A percentile compares a stretch with the other conserved stretches of the same genome.
phyloP scores from a whole-genome alignment of 2,113 vertebrate genomes.

The Paedocypris sp. region DNA sequence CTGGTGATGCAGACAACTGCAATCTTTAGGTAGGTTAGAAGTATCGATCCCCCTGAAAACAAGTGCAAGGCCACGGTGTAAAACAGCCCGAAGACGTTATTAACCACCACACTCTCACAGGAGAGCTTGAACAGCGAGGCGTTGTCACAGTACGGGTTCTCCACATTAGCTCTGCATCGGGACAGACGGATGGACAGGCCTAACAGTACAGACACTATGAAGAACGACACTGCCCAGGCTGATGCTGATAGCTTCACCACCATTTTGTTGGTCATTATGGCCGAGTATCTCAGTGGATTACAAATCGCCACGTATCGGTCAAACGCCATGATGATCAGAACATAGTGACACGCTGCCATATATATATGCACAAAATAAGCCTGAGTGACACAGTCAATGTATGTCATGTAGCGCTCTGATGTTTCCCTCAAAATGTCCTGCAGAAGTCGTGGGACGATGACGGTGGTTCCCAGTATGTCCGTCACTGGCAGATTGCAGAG shows the following conservation, averaged over 20 bases:
- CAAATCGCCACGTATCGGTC: slow-evolving; percentile 51
- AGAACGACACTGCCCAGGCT: slow-evolving; percentile 12
- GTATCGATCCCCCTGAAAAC: slow-evolving; percentile 33
- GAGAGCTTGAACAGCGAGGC: slow-evolving; percentile 49
- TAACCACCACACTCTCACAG: slow-evolving; percentile 41
- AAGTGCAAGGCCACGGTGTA: slow-evolving; percentile 20
- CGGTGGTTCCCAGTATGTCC: slow-evolving; percentile 36
- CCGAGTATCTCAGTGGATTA: slow-evolving; percentile 38
- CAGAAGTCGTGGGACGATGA: slow-evolving; percentile 36
- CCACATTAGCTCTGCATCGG: slow-evolving; percentile 36
- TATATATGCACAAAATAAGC: slow-evolving; percentile 42
- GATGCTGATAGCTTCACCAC: slow-evolving; percentile 33
- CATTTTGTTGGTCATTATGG: slow-evolving; percentile 43
- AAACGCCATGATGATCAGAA: slow-evolving; percentile 53
- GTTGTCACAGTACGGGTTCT: slow-evolving; percentile 46
- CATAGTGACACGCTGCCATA: neutral
- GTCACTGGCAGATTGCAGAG: slow-evolving; percentile 49
- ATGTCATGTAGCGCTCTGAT: slow-evolving; percentile 37
- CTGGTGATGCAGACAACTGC: slow-evolving; percentile 20
- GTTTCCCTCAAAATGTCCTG: slow-evolving; percentile 4
- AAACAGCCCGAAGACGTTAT: slow-evolving; percentile 46
- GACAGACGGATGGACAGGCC: slow-evolving; percentile 38
- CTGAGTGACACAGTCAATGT: slow-evolving; percentile 44
- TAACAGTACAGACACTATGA: slow-evolving; percentile 22
- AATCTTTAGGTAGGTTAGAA: slow-evolving; percentile 44